Evolutionary conservation across 2,797 vertebrate species (phyloP).

Genomic region (Aeoliscus strigatus): DNA sequence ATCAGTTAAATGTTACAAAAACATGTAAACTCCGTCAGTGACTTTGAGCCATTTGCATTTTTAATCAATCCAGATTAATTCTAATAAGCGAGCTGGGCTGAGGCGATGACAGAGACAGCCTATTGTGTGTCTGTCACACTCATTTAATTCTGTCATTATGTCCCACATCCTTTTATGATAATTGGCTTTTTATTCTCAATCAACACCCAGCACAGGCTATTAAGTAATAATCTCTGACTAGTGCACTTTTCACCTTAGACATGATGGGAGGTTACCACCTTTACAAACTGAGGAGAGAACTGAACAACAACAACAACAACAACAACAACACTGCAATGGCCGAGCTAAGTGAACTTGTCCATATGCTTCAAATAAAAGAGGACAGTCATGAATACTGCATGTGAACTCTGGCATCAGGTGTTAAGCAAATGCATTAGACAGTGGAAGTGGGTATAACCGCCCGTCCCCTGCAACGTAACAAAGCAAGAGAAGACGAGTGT

Average conservation of each 20-base stretch:
- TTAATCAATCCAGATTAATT: conserved; percentile 79
- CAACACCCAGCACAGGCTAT: conserved; percentile 69
- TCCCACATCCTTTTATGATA: conserved; percentile 75
- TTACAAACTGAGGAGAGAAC: conserved; percentile 17
- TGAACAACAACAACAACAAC: conserved; percentile 7
- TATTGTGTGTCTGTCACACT: conserved; percentile 74
- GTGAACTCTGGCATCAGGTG: conserved; percentile 53
- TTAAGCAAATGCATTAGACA: conserved; percentile 60
- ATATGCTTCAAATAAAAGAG: conserved; percentile 53
- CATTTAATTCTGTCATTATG: conserved; percentile 73
- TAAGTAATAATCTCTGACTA: conserved; percentile 70
- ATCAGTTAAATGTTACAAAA: conserved; percentile 75
- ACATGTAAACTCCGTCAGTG: conserved; percentile 76
- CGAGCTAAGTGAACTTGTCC: conserved; percentile 24
- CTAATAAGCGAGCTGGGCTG: conserved; percentile 71
- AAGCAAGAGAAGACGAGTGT: conserved; percentile 55
- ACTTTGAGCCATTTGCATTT: conserved; percentile 77
- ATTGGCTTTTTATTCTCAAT: conserved; percentile 73
- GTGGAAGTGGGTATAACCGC: conserved; percentile 59
- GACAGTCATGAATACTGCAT: conserved; percentile 47
- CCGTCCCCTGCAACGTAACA: conserved; percentile 51
- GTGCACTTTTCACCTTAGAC: conserved; percentile 62
- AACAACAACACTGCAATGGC: conserved; percentile 20
- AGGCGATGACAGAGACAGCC: conserved; percentile 65
- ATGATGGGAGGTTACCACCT: conserved; percentile 38